phyloP scores from a whole-genome alignment of 2,888 invertebrate species.

The Periphyllus acericola region DNA sequence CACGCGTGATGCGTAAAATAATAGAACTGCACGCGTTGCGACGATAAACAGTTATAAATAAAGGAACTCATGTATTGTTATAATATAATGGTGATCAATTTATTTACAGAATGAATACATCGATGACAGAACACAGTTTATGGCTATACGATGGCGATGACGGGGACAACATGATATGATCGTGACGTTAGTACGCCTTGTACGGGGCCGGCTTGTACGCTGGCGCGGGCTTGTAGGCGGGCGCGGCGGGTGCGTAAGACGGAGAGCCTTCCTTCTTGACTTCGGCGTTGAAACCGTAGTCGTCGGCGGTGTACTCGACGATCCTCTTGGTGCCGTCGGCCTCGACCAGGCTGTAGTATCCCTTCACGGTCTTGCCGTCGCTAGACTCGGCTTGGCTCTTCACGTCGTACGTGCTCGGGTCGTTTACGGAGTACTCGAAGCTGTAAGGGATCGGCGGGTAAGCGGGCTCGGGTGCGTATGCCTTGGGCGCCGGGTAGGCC shows the following conservation, averaged over 20 bases:
- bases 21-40: neutral
- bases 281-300: constrained; percentile 47
- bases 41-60: too few relatives aligned
- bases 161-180: neutral
- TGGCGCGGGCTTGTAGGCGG: constrained; percentile 33
- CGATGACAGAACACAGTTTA: neutral
- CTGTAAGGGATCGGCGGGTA: constrained; percentile 28
- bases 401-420: constrained; percentile 33
- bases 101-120: neutral
- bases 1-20: neutral
- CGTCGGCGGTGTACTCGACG: constrained; percentile 54
- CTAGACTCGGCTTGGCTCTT: constrained; percentile 2
- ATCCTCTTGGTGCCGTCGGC: constrained; percentile 41
- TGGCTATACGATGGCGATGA: constrained; percentile 45
- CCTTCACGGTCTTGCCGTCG: constrained; percentile 18
- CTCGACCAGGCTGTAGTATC: constrained; percentile 37
- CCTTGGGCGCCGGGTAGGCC: constrained; percentile 36
- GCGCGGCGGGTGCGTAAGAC: constrained; percentile 45
- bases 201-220: constrained; percentile 67
- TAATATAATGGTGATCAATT: neutral
- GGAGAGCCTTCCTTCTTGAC: constrained; percentile 48
- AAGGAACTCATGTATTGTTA: neutral
- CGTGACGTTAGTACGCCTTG: neutral
- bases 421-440: constrained; percentile 38
- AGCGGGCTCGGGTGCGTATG: constrained; percentile 42